A percentile compares a stretch with the other conserved stretches of the same genome.
These are phyloP conservation scores for Eueremaeus valkanovi DNA, from an alignment of 2,888 invertebrate genomes.

Conservation along the genomic window DNA sequence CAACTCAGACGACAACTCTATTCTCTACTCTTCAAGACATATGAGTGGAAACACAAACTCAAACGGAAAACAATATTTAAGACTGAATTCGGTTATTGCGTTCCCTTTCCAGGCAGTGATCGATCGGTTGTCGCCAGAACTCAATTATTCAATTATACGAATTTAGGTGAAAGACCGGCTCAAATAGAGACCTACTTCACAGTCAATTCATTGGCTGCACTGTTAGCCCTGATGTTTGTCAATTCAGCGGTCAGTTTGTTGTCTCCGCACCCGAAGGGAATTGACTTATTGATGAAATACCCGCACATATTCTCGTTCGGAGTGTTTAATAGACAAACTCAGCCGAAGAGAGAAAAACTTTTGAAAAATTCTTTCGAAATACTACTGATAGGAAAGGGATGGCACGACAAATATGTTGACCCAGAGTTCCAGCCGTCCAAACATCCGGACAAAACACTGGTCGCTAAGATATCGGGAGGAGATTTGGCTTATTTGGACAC, in stretches of 20 bases:
- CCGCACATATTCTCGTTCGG: conserved; percentile 71
- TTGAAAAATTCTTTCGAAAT: conserved; percentile 56
- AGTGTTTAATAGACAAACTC: conserved; percentile 62
- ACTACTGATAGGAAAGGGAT: conserved; percentile 64
- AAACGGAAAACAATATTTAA: conserved; percentile 35
- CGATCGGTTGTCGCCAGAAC: conserved; percentile 73
- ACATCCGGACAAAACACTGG: conserved; percentile 63
- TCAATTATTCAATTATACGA: conserved; percentile 69
- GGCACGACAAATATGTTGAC: conserved; percentile 63
- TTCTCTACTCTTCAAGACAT: conserved; percentile 41
- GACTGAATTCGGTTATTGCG: conserved; percentile 58
- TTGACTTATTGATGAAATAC: conserved; percentile 63
- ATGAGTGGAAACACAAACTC: conserved; percentile 32
- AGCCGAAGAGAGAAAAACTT: conserved; percentile 54
- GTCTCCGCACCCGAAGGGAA: conserved; percentile 62
- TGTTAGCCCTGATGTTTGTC: conserved; percentile 58
- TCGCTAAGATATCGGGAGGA: conserved; percentile 62
- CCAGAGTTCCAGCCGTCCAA: conserved; percentile 59
- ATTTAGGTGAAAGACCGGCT: conserved; percentile 66
- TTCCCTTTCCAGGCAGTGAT: conserved; percentile 80
- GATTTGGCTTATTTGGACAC: conserved; percentile 81
- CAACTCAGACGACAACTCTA: conserved; percentile 57
- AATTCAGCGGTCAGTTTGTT: conserved; percentile 63
- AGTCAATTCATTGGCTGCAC: conserved; percentile 56
- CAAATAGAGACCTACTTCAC: conserved; percentile 73